A percentile compares a stretch with the other conserved stretches of the same genome.
Evolutionary conservation across 2,888 invertebrate genomes (phyloP).

Genomic region (Strigamia maritima): DNA sequence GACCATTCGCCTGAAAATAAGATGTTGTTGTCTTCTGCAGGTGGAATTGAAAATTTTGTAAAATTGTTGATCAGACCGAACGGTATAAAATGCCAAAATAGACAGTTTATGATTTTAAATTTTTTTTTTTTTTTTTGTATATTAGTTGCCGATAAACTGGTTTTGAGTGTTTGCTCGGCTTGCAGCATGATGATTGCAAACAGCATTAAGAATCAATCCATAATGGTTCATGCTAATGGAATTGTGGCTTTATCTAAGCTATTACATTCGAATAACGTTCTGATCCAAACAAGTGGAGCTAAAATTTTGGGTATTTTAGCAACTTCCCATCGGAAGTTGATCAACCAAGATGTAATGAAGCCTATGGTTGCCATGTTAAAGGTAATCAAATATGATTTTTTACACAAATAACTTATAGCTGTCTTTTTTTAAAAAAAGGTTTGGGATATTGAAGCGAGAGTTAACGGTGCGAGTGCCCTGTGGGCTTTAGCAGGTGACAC

Average conservation of each 20-base stretch:
- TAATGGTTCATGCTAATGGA: slow-evolving; percentile 34
- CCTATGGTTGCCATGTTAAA: slow-evolving; percentile 38
- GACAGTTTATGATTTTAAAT: not conserved
- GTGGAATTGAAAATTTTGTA: slow-evolving; percentile 19
- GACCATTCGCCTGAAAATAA: not conserved
- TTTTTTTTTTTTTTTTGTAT: not conserved
- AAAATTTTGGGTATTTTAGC: slow-evolving; percentile 35
- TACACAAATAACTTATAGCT: not conserved
- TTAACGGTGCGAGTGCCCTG: slow-evolving; percentile 34
- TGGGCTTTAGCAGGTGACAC: slow-evolving; percentile 37
- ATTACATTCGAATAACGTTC: slow-evolving; percentile 6
- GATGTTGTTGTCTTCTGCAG: not conserved
- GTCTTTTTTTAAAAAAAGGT: not conserved
- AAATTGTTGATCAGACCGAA: slow-evolving; percentile 11
- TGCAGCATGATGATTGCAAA: not conserved
- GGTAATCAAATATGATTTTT: not conserved
- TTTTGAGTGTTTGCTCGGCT: not conserved
- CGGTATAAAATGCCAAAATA: not conserved
- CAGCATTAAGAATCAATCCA: not conserved
- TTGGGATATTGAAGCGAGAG: slow-evolving; percentile 38
- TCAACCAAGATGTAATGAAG: slow-evolving; percentile 35
- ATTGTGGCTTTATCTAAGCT: slow-evolving; percentile 29
- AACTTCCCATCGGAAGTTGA: slow-evolving; percentile 34
- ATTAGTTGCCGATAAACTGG: slow-evolving; percentile 8
- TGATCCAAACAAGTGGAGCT: slow-evolving; percentile 13